Evolutionary conservation across 2,113 vertebrate genomes (phyloP).

Genomic region (Gymnogyps californianus): DNA sequence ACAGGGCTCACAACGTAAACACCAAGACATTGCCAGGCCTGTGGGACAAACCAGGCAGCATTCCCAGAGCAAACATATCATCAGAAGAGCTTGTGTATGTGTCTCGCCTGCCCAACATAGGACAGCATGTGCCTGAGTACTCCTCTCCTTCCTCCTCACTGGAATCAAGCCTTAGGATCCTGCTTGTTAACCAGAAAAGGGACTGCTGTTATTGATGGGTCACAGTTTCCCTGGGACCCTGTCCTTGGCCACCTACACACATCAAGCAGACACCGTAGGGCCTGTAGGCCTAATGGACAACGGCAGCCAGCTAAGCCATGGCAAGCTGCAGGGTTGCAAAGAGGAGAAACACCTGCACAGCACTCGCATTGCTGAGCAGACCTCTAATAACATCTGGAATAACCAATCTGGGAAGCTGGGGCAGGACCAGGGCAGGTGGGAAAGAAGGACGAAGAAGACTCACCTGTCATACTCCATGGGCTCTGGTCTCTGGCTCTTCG

Average conservation of each 20-base stretch:
- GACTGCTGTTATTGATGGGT: not conserved
- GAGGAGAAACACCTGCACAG: not conserved
- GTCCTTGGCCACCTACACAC: not conserved
- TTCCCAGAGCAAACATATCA: not conserved
- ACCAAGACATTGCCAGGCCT: not conserved
- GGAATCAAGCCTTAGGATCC: not conserved
- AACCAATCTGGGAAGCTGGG: not conserved
- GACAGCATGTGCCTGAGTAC: not conserved
- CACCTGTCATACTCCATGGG: constrained; percentile 84
- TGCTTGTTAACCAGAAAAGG: not conserved
- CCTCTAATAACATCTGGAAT: not conserved
- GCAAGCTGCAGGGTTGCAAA: not conserved
- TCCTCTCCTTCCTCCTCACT: not conserved
- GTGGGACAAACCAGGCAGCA: not conserved
- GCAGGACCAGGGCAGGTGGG: not conserved
- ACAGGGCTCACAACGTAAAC: not conserved
- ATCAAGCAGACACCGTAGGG: not conserved
- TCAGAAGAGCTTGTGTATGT: not conserved
- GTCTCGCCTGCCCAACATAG: not conserved
- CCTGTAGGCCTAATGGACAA: not conserved
- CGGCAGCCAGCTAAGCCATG: not conserved
- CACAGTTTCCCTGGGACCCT: not conserved
- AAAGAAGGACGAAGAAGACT: not conserved
- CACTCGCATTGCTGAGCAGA: not conserved
- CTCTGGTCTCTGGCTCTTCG: constrained; percentile 72